Evolutionary conservation across 2,797 vertebrate genomes (phyloP).

Genomic region (Micrastur ruficollis): DNA sequence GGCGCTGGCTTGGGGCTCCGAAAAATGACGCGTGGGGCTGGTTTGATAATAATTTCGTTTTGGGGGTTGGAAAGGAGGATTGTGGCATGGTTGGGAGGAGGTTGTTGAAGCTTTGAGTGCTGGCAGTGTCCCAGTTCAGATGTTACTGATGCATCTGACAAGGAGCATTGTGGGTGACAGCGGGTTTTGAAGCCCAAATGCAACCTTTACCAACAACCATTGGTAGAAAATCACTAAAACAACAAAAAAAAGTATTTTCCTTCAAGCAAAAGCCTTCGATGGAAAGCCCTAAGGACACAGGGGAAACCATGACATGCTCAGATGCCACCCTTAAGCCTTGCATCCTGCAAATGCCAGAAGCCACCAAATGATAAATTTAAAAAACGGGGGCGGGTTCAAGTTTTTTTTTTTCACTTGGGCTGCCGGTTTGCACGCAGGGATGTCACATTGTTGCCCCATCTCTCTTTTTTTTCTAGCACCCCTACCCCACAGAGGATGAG

Average conservation of each 20-base stretch:
- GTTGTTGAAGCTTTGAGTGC: background rate
- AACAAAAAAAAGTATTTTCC: background rate
- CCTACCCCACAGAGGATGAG: constrained; percentile 97
- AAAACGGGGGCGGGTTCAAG: no score
- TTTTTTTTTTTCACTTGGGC: background rate
- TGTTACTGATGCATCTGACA: background rate
- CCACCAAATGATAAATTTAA: background rate
- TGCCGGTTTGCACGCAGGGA: rapidly evolving
- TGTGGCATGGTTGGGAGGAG: background rate
- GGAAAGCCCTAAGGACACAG: rapidly evolving
- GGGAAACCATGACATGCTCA: background rate
- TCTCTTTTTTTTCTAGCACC: constrained; percentile 81
- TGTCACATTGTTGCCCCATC: background rate
- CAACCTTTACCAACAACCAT: background rate
- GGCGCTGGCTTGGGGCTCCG: background rate
- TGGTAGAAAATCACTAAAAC: background rate
- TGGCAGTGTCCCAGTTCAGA: background rate
- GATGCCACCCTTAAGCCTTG: background rate
- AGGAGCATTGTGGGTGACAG: rapidly evolving
- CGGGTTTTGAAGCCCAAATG: background rate
- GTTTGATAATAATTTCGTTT: background rate
- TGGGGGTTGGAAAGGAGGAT: background rate
- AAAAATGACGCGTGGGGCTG: rapidly evolving
- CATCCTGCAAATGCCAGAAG: background rate
- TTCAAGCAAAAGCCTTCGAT: background rate